phyloP scores from a whole-genome alignment of 2,797 vertebrate genomes.

The Rhinoraja longicauda region DNA sequence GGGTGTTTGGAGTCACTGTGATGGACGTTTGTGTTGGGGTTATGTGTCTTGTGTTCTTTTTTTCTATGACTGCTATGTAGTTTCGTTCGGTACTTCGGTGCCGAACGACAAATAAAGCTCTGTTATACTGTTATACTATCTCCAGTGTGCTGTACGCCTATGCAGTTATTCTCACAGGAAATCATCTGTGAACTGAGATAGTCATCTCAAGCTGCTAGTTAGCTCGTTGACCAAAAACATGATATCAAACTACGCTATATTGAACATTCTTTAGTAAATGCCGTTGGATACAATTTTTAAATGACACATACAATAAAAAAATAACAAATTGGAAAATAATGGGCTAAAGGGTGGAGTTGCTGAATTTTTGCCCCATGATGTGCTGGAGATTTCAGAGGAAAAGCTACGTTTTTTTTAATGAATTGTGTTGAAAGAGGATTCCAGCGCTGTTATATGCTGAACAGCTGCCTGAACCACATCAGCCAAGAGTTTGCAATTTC shows the following conservation, averaged over 20 bases:
- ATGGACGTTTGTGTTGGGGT: no score
- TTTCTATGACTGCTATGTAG: no score
- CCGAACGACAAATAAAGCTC: no score
- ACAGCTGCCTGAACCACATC: conserved; percentile 22
- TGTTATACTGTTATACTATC: no score
- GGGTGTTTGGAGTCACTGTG: no score
- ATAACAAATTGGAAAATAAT: neutral
- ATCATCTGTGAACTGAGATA: neutral
- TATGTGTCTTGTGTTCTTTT: no score
- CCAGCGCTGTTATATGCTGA: neutral
- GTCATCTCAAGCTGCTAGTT: neutral
- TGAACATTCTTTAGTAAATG: neutral
- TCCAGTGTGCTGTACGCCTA: neutral
- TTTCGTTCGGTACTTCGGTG: no score
- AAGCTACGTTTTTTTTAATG: neutral
- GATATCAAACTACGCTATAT: neutral
- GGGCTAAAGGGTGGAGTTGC: conserved; percentile 24
- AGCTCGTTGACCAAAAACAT: neutral
- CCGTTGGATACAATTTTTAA: neutral
- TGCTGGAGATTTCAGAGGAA: conserved; percentile 6
- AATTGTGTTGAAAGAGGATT: conserved; percentile 18
- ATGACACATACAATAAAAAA: neutral
- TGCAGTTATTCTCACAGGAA: neutral
- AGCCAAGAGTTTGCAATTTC: neutral
- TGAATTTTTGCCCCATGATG: conserved; percentile 11